Base-by-base conservation (phyloP, 2,113 vertebrate genomes). In the Anas platyrhynchos region DNA sequence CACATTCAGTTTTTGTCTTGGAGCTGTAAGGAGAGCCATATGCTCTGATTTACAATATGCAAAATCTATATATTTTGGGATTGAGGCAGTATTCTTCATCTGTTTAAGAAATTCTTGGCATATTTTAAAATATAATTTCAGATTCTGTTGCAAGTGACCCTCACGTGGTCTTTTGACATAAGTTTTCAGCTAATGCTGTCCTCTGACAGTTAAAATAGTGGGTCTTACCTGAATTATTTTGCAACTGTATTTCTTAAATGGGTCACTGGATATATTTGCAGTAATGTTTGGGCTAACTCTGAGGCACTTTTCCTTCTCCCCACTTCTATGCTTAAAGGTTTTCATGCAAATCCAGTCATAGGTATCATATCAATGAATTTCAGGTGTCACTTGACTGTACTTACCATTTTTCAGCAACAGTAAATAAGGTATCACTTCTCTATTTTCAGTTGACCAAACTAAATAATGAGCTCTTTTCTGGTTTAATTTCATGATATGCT, bases 11-110 rank as follows among this genome's bases (percentile, higher is more conserved):
- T 88, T 88, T 54, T 86, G 44, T 88, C 84, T 92, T 83, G 43
- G 52, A 95, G 87, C 89, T 94, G 91, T 87, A 95, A 80, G 52
- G 43, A 88, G 85, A 91, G 79, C 94, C 93, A 97, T 96, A 96
- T 95, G 94, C 79, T 97, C 59, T 68, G 72, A 55, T 88, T 89
- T 96, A 85, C 77, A 83, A 88, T 91, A 93, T 94, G 85, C 52
- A 88, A 90, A 93, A 90, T 81, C 71, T 80, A 11, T 94, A 9
- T 96, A 91, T 96, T 89, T 96, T 55, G 38, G 94, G 79, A 77
- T 67, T 52, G 41, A 83, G 68, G 50, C 68, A 93, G 34, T 46
- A 31, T 86, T 80, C 89, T 91, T 93, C 67, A 71, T 93, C 82
- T 83, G 55, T 66, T 23, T 71, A 63, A 86, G 75, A 88, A 67